Evolutionary conservation across 2,797 vertebrate species (phyloP), one percentile per base, ranked within the genome.

Genomic region (Channa striata): DNA sequence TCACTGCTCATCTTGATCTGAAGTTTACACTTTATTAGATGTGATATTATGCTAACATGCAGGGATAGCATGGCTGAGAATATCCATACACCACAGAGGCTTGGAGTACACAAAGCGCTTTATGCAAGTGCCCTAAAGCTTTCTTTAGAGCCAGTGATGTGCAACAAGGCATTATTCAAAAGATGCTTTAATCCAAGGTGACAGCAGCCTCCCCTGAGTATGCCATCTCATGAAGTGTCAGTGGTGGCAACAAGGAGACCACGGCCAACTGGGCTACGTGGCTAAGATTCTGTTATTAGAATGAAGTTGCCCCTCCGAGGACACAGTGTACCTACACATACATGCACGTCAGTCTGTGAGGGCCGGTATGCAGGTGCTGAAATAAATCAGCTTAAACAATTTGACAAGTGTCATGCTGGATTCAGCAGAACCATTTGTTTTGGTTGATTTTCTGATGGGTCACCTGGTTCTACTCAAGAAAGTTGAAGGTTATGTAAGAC

Each of bases 121-220:
- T 19, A 48, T 76, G 67, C 77, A 58, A 30, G 64, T 48, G 67
- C 21, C 39, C 63, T 63, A 21, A 78, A 36, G 78, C 84, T 87
- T 82, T 69, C 90, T 82, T 90, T 77, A 83, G 79, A 86, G 48
- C 16, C 69, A 11, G 34, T 83, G 85, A 87, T 78, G 23, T 80
- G 79, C 72, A 65, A 60, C 53, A 78, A 66, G 80, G 69, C 68
- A 71, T 90, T 83, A 86, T 86, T 89, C 66, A 79, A 46, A 80
- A 66, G 63, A 83, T 70, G 77, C 83, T 80, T 83, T 92, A 80
- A 92, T 89, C 52, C 81, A 84, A 89, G 87, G 82, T 91, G 91
- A 90, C 89, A 87, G 89, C 20, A 68, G 74, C 81, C 77, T 80
- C 83, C 70, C 74, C 63, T 61, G 51, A 68, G 59, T 46, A 11